Base-by-base conservation (phyloP, 1,140 invertebrate genomes). In the Carposina sasakii region DNA sequence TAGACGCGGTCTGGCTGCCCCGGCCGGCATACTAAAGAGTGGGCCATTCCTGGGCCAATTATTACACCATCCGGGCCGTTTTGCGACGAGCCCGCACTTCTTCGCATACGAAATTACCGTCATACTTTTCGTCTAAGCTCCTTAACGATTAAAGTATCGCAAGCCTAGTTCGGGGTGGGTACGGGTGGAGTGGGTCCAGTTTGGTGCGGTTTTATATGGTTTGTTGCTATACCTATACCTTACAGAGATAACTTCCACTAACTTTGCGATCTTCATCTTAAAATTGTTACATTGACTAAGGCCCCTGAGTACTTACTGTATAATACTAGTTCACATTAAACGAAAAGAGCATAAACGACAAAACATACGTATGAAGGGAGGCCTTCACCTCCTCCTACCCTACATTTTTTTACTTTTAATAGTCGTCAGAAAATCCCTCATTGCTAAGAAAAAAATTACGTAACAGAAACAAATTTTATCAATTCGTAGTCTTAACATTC, bases 91-190 rank as follows among this genome's bases (percentile, higher is more conserved):
- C 60, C 67, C 60, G 61, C 68, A 70, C 75, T 67, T 68, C 67
- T 45, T 62, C 61, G 72, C 74, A 77, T 81, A 77, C 74, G 58
- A 81, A 81, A 76, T 71, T 70, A 65, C 64, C 56, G 58, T 51
- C 70, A 81, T 77, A 75, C 77, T 77, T 74, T 81, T 75, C 67
- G 71, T 56, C 56, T 72, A 76, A 78, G 71, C 70, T 60, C 63
- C 42, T n/a, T n/a, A n/a, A 40, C 61, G 64, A 71, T 74, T 66
- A 77, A 74, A 74, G 69, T 72, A 75, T 65, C 58, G 60, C 61
- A 61, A 63, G 33, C 8, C 15, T 39, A n/a, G 15, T 13, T 33
- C 15, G 15, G 9, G n/a, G 31, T 13, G 9, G 9, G 13, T 33
- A n/a, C 9, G 5, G 15, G 28, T 13, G 1, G 15, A 30, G 28